A percentile compares a stretch with the other conserved stretches of the same genome.
Conservation (phyloP, 30 jellyfish, hydroid and myxozoan genomes). For the Nemopilema nomurai region DNA sequence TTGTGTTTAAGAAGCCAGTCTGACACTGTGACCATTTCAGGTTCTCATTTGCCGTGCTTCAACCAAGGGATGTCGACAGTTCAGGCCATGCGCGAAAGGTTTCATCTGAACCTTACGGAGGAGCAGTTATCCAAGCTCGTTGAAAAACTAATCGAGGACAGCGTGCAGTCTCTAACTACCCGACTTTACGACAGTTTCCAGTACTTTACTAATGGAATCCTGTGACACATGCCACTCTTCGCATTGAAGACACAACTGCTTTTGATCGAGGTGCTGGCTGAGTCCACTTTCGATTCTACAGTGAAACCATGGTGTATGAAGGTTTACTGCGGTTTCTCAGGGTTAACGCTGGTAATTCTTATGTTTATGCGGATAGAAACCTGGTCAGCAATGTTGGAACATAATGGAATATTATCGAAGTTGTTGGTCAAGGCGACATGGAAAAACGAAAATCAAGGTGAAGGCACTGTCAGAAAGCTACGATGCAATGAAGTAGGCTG, state of each 20-base stretch:
- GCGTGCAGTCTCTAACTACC: constrained; percentile 91
- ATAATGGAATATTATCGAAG: neutral
- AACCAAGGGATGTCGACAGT: constrained; percentile 88
- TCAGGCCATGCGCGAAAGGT: constrained; percentile 90
- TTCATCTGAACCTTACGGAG: constrained; percentile 94
- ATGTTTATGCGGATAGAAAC: neutral
- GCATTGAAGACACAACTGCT: neutral
- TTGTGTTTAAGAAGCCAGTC: too few species aligned
- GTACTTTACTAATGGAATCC: constrained; percentile 95
- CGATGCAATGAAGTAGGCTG: too few species aligned
- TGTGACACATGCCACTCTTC: constrained; percentile 6
- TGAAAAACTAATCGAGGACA: constrained; percentile 83
- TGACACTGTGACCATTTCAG: too few species aligned
- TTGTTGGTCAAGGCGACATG: too few species aligned
- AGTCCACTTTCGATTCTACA: neutral
- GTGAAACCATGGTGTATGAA: neutral
- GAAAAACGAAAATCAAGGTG: too few species aligned
- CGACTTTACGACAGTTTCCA: constrained; percentile 90
- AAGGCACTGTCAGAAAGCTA: too few species aligned
- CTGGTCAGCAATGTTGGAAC: neutral
- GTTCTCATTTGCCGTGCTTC: constrained; percentile 95
- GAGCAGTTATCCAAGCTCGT: constrained; percentile 81
- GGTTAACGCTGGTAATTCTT: neutral
- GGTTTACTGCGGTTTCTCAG: too few species aligned
- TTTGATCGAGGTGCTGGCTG: neutral